Conservation (phyloP, 2,888 invertebrate genomes). For the Eurytoma adleriae region DNA sequence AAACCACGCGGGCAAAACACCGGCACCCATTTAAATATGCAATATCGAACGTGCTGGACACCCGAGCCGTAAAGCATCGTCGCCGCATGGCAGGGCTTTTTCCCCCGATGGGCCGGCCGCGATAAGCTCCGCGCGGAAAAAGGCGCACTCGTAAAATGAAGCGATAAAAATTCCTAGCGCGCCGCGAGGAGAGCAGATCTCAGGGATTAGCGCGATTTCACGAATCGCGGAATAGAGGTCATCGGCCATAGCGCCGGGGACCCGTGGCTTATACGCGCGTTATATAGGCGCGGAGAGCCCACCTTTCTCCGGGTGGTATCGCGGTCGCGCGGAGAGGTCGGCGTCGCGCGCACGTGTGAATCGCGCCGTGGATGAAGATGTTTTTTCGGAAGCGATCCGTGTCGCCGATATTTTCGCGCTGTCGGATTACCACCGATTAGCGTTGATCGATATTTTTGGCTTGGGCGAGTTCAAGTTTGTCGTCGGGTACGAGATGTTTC, state of each 20-base stretch:
- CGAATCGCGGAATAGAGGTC: conserved; percentile 48
- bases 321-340: no score
- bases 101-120: not conserved
- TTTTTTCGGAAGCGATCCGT: no score
- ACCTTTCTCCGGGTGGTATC: not conserved
- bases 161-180: conserved; percentile 39
- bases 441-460: no score
- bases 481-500: no score
- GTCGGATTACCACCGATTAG: no score
- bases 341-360: not conserved
- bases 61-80: not conserved
- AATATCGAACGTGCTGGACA: not conserved
- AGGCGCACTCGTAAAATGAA: conserved; percentile 24
- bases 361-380: no score
- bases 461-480: no score
- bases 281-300: not conserved
- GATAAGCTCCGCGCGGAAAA: not conserved
- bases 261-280: not conserved
- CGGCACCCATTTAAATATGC: not conserved
- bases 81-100: not conserved
- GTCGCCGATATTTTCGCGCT: no score
- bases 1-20: not conserved
- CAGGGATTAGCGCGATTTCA: conserved; percentile 32
- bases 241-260: not conserved
- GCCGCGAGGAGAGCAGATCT: not conserved